Conservation (phyloP, 2,113 vertebrate genomes). For the Tragulus kanchil region DNA sequence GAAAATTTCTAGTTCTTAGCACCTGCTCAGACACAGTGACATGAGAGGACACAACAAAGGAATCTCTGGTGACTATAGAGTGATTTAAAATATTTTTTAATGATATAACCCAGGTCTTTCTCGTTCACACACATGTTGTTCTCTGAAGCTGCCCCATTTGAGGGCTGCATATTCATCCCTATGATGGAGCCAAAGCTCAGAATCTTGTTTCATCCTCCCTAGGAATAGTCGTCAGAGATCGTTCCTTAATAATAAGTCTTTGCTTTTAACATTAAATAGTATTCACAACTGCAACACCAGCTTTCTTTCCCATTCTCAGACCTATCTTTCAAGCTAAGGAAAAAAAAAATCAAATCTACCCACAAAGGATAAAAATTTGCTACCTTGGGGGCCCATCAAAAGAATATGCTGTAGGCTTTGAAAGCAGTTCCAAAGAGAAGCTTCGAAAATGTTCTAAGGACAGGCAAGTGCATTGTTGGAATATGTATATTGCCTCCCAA, state of each 20-base stretch:
- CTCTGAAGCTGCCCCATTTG: neutral
- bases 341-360: neutral
- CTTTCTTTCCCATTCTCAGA: neutral
- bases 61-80: too few species aligned
- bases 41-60: rapidly evolving
- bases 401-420: slow-evolving; percentile 21
- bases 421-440: slow-evolving; percentile 15
- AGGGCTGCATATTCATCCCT: neutral
- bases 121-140: neutral
- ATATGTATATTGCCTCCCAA: slow-evolving; percentile 16
- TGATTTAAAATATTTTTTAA: neutral
- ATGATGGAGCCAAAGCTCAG: neutral
- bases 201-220: neutral
- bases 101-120: neutral
- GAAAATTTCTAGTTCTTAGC: neutral
- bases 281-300: neutral
- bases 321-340: slow-evolving; percentile 44
- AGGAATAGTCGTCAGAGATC: neutral
- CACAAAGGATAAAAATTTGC: neutral
- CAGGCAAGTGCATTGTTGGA: neutral
- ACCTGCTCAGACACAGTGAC: neutral
- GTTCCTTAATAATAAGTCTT: neutral
- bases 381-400: neutral
- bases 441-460: neutral
- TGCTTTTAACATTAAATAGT: neutral